Percentiles rank a stretch among this genome's conserved stretches.
Evolutionary conservation across 2,888 invertebrate species (phyloP).

Genomic region (Meandrusa payeni): DNA sequence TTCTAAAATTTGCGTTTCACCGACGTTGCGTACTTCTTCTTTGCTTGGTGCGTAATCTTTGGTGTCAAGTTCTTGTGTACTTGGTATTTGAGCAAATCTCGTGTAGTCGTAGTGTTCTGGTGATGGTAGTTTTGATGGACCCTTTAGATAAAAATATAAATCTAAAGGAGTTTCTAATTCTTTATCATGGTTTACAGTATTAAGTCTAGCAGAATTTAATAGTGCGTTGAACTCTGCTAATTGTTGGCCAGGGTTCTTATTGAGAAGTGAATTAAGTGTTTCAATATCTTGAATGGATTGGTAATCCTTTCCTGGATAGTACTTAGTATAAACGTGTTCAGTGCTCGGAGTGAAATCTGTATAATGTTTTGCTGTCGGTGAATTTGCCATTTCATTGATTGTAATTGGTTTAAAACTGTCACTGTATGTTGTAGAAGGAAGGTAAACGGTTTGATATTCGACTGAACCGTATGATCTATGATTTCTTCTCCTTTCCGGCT

Average conservation of each 20-base stretch:
- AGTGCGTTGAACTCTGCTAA: conserved; percentile 71
- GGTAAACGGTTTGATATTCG: conserved; percentile 32
- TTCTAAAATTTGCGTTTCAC: conserved; percentile 33
- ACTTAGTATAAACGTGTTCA: conserved; percentile 55
- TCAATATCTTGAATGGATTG: conserved; percentile 61
- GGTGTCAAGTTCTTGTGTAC: conserved; percentile 42
- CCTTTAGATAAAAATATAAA: conserved; percentile 60
- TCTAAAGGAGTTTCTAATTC: conserved; percentile 55
- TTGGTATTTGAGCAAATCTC: conserved; percentile 40
- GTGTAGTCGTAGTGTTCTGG: conserved; percentile 41
- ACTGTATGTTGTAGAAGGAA: conserved; percentile 29
- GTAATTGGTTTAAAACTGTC: conserved; percentile 15
- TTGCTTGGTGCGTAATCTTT: conserved; percentile 68
- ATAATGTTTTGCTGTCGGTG: conserved; percentile 36
- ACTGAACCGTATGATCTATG: conserved; percentile 66
- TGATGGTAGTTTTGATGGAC: conserved; percentile 35
- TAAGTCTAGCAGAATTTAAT: conserved; percentile 41
- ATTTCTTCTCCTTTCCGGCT: conserved; percentile 53
- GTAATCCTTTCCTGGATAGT: conserved; percentile 52
- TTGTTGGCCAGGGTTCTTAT: conserved; percentile 71
- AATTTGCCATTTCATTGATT: conserved; percentile 3
- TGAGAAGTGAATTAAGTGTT: conserved; percentile 66
- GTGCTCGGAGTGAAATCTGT: conserved; percentile 53
- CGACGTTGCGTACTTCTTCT: conserved; percentile 45
- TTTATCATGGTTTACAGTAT: conserved; percentile 33